A percentile compares a stretch with the other conserved stretches of the same genome.
Conservation (phyloP, 2,797 vertebrate genomes). For the Leptatherina wallacei region DNA sequence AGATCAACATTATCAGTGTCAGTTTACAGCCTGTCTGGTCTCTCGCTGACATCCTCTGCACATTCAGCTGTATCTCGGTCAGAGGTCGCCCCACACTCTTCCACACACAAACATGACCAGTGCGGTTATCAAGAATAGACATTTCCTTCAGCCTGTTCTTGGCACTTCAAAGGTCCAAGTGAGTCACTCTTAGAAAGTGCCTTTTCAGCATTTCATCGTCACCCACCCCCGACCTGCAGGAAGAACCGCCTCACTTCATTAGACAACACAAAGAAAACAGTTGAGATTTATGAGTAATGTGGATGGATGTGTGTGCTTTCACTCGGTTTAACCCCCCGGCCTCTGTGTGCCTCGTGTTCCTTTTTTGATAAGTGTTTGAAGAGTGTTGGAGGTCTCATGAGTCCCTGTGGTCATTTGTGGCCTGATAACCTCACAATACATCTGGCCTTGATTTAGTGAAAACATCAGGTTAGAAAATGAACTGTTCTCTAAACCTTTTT, state of each 20-base stretch:
- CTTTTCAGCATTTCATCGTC: slow-evolving; percentile 60
- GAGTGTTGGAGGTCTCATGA: slow-evolving; percentile 35
- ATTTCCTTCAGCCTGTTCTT: slow-evolving; percentile 65
- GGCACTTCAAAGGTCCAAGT: slow-evolving; percentile 46
- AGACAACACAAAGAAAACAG: slow-evolving; percentile 61
- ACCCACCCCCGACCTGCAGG: slow-evolving; percentile 8
- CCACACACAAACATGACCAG: slow-evolving; percentile 40
- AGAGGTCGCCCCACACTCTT: slow-evolving; percentile 64
- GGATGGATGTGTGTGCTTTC: slow-evolving; percentile 33
- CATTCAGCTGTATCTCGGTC: slow-evolving; percentile 49
- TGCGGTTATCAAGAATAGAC: slow-evolving; percentile 26
- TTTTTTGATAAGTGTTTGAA: background rate
- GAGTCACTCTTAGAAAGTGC: slow-evolving; percentile 56
- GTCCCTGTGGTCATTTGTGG: slow-evolving; percentile 20
- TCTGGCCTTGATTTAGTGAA: slow-evolving; percentile 38
- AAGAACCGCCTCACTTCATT: slow-evolving; percentile 56
- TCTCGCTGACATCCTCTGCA: slow-evolving; percentile 42
- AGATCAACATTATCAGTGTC: slow-evolving; percentile 61
- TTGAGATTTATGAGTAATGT: slow-evolving; percentile 67
- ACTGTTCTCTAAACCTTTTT: slow-evolving; percentile 1
- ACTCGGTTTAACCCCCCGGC: slow-evolving; percentile 25
- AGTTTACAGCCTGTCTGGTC: slow-evolving; percentile 13
- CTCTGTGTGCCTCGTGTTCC: slow-evolving; percentile 8
- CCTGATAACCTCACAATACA: slow-evolving; percentile 10
- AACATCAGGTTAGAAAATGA: slow-evolving; percentile 8